Percentiles rank a stretch among this genome's conserved stretches.
phyloP scores from a whole-genome alignment of 2,113 vertebrate species.

The Tragelaphus strepsiceros region DNA sequence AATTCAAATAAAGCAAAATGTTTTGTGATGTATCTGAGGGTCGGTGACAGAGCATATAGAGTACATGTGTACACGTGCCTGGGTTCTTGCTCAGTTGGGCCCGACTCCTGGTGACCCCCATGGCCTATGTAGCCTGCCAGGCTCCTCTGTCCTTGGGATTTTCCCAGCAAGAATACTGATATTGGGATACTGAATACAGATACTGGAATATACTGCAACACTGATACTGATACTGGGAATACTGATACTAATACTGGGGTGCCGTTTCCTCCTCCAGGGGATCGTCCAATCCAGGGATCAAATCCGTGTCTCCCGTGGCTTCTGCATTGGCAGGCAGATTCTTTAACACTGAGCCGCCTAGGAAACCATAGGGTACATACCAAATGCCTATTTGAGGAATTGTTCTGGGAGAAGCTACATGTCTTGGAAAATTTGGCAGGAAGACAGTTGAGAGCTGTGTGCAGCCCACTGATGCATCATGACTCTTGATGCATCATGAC shows the following conservation, averaged over 20 bases:
- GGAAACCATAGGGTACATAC: not conserved
- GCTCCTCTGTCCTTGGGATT: not conserved
- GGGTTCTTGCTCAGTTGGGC: not conserved
- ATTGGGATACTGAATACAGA: too few relatives aligned
- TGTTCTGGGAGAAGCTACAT: not conserved
- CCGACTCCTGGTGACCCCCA: accelerated
- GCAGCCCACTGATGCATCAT: not conserved
- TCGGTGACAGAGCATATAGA: not conserved
- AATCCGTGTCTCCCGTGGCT: not conserved
- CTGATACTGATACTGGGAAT: too few relatives aligned
- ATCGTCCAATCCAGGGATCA: not conserved
- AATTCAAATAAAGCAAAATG: conserved; percentile 55
- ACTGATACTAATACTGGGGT: not conserved
- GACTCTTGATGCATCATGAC: not conserved
- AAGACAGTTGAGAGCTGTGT: not conserved
- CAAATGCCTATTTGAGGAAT: not conserved
- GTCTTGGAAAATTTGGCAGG: not conserved
- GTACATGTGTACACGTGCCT: accelerated
- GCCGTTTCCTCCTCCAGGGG: not conserved
- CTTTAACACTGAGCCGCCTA: not conserved
- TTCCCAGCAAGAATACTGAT: not conserved
- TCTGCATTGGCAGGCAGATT: not conserved
- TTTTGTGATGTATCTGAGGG: not conserved
- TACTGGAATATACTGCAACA: too few relatives aligned
- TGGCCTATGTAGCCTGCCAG: not conserved